A percentile compares a stretch with the other conserved stretches of the same genome.
Evolutionary conservation across 2,797 vertebrate species (phyloP).

Genomic region (Melopsittacus undulatus): DNA sequence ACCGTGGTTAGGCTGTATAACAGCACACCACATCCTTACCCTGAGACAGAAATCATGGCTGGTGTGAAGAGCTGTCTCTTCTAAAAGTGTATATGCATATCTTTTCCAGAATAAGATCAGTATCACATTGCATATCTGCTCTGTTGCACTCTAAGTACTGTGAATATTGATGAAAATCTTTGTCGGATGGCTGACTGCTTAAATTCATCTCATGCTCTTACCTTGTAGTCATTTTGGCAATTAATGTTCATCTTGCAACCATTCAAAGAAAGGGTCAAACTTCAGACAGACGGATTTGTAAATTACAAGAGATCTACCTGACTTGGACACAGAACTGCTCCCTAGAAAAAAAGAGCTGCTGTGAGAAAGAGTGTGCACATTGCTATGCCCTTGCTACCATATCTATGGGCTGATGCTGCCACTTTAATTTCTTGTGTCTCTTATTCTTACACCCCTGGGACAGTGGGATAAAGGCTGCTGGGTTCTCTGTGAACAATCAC

Average conservation of each 20-base stretch:
- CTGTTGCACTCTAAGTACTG: background rate
- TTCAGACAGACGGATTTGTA: background rate
- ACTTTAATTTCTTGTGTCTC: background rate
- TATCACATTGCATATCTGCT: slow-evolving; percentile 12
- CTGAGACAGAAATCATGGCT: background rate
- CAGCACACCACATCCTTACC: background rate
- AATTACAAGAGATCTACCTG: background rate
- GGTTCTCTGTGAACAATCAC: background rate
- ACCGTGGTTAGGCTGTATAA: background rate
- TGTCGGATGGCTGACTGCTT: slow-evolving; percentile 33
- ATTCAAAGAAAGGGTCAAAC: background rate
- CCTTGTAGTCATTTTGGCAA: slow-evolving; percentile 31
- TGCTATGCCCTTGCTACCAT: background rate
- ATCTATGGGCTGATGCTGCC: background rate
- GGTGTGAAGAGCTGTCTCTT: background rate
- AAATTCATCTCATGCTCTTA: slow-evolving; percentile 48
- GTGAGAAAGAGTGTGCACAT: background rate
- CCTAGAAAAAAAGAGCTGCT: background rate
- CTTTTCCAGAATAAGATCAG: background rate
- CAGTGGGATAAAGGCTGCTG: background rate
- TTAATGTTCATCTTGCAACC: background rate
- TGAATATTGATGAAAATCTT: slow-evolving; percentile 58
- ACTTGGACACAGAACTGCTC: background rate
- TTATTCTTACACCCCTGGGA: background rate
- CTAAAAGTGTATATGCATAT: background rate